Percentiles rank a stretch among this genome's conserved stretches.
Conservation (phyloP, 2,888 invertebrate species). For the Yponomeuta plumbellus region DNA sequence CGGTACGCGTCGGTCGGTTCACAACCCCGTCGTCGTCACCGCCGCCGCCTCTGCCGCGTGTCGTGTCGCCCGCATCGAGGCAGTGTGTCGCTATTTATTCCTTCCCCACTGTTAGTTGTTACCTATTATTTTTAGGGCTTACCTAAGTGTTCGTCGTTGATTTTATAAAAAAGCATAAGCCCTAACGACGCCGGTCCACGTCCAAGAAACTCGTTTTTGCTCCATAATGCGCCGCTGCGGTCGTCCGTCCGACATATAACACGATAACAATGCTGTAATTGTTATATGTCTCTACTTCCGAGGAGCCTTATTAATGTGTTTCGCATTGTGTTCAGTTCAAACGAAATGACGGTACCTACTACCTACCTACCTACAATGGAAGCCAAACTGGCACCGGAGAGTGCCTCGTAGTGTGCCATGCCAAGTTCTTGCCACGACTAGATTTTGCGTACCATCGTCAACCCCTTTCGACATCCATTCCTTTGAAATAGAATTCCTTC, state of each 20-base stretch:
- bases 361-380: not conserved
- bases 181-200: too few relatives aligned
- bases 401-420: not conserved
- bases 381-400: not conserved
- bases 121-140: too few relatives aligned
- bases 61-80: not conserved
- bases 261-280: not conserved
- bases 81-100: too few relatives aligned
- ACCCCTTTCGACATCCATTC: too few relatives aligned
- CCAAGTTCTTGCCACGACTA: too few relatives aligned
- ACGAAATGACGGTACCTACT: not conserved
- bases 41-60: not conserved
- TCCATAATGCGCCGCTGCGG: not conserved
- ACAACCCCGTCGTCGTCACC: not conserved
- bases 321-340: not conserved
- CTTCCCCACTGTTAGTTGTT: too few relatives aligned
- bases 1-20: not conserved
- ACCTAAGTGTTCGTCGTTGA: too few relatives aligned
- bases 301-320: not conserved
- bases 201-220: not conserved
- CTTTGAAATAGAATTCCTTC: too few relatives aligned
- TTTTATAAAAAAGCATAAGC: too few relatives aligned
- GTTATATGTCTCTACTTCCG: not conserved
- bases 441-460: too few relatives aligned
- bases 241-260: not conserved